Conservation (phyloP, 1,140 invertebrate species). For the Trigoniulus corallinus region DNA sequence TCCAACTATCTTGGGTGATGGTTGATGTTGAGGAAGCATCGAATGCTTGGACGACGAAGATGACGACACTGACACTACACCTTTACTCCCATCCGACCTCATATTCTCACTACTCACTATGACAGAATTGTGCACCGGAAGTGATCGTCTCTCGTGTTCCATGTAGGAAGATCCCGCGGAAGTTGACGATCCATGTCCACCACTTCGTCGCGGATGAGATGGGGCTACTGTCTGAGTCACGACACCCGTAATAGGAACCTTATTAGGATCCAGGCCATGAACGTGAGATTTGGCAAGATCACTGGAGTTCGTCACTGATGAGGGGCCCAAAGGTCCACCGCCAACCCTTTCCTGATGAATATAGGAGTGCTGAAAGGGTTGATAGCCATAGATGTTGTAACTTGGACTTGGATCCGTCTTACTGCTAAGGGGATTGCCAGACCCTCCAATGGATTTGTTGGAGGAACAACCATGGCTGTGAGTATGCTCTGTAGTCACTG, state of each 20-base stretch:
- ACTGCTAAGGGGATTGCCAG: constrained; percentile 12
- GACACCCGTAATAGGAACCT: background rate
- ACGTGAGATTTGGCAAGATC: background rate
- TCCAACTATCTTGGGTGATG: too few species aligned
- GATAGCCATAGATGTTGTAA: constrained; percentile 49
- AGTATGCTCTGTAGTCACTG: constrained; percentile 5
- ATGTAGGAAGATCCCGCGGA: background rate
- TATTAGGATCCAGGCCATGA: background rate
- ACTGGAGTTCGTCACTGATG: constrained; percentile 7
- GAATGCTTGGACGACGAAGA: background rate
- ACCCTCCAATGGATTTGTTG: constrained; percentile 4
- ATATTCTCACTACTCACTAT: background rate
- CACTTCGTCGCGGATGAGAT: background rate
- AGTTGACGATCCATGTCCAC: background rate
- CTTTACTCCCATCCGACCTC: background rate
- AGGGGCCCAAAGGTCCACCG: constrained; percentile 7
- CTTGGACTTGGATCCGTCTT: constrained; percentile 38
- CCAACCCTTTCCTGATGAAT: constrained; percentile 27
- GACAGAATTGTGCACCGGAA: background rate
- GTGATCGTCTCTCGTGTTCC: too few species aligned
- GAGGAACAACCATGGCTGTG: background rate
- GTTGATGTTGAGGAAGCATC: too few species aligned
- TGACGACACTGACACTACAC: background rate
- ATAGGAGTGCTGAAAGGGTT: constrained; percentile 40
- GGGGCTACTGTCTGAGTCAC: background rate